A percentile compares a stretch with the other conserved stretches of the same genome.
Evolutionary conservation across 2,888 invertebrate species (phyloP).

Genomic region (Diaphora mendica): DNA sequence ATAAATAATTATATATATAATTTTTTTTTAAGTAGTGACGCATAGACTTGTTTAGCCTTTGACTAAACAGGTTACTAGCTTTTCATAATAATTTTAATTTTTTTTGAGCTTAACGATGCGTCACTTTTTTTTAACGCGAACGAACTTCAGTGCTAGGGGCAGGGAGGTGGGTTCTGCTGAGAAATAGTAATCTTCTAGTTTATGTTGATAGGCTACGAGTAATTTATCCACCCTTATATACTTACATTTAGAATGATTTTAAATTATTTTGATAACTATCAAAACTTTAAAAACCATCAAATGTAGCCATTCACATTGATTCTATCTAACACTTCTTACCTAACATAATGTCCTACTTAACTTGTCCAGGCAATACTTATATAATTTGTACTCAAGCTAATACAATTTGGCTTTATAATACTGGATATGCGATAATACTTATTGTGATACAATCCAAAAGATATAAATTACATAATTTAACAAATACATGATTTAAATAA

Average conservation of each 20-base stretch:
- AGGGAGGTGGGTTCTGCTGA: no score
- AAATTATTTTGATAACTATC: conserved; percentile 12
- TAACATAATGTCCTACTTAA: conserved; percentile 23
- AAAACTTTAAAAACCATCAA: conserved; percentile 22
- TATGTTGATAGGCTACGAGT: neutral
- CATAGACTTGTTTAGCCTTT: neutral
- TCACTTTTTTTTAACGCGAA: no score
- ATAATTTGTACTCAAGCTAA: conserved; percentile 51
- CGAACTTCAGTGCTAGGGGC: no score
- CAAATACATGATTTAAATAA: neutral
- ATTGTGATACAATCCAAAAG: conserved; percentile 27
- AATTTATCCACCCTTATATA: neutral
- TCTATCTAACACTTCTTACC: neutral
- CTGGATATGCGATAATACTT: conserved; percentile 58
- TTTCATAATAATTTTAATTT: no score
- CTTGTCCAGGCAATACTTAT: conserved; percentile 19
- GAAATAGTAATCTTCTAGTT: no score
- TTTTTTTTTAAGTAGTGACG: neutral
- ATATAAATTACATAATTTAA: neutral
- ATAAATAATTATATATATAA: neutral
- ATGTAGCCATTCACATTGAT: conserved; percentile 11
- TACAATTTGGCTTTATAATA: conserved; percentile 65
- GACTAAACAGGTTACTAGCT: neutral
- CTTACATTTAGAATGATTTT: conserved; percentile 24
- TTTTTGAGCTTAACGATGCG: no score